Evolutionary conservation across 2,797 vertebrate genomes (phyloP).

Genomic region (Discoglossus pictus): DNA sequence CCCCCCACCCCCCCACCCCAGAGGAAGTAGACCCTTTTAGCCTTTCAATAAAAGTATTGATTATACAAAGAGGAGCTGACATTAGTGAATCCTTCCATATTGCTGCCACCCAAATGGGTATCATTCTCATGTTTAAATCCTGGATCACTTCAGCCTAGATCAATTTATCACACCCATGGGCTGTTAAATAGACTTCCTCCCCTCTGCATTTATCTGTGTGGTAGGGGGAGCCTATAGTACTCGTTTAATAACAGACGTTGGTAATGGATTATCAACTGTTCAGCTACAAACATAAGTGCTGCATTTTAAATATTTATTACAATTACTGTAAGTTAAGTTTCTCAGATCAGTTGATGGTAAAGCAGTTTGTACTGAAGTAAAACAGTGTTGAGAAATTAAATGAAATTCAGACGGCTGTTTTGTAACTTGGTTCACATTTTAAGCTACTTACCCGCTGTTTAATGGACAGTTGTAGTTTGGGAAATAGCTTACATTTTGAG

Average conservation of each 20-base stretch:
- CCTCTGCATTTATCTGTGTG: neutral
- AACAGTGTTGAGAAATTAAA: too few relatives aligned
- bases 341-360: neutral
- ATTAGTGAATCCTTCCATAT: neutral
- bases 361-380: neutral
- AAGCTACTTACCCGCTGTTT: too few relatives aligned
- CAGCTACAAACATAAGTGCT: neutral
- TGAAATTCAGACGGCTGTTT: too few relatives aligned
- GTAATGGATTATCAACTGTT: neutral
- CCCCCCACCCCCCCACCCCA: too few relatives aligned
- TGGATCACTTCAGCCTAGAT: neutral
- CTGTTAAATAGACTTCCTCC: neutral
- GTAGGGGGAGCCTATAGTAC: neutral
- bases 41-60: slow-evolving; percentile 7
- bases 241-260: neutral
- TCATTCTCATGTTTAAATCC: too few relatives aligned
- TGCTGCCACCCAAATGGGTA: neutral
- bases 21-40: neutral
- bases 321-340: slow-evolving; percentile 5
- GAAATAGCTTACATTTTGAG: too few relatives aligned
- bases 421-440: too few relatives aligned
- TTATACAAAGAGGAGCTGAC: neutral
- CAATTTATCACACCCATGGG: slow-evolving; percentile 14
- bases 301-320: slow-evolving; percentile 11
- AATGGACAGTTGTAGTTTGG: neutral